phyloP scores from a whole-genome alignment of 2,797 vertebrate genomes.

The Typhlichthys subterraneus region DNA sequence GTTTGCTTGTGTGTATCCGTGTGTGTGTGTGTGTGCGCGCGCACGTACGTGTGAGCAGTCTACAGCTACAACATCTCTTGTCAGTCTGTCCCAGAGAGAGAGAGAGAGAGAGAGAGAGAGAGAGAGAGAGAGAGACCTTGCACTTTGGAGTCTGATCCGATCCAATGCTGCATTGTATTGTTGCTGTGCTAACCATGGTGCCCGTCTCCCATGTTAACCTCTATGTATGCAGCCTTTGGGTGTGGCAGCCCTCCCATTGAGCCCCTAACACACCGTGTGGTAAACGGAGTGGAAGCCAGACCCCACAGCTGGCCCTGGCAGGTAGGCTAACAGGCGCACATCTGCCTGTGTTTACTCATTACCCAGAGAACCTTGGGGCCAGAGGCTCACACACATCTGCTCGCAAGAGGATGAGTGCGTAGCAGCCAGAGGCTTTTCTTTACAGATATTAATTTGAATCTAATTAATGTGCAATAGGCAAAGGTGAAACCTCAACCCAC shows the following conservation, averaged over 20 bases:
- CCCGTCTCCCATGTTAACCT: constrained; percentile 22
- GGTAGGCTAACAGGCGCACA: constrained; percentile 69
- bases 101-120: background rate
- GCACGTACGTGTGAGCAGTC: no score
- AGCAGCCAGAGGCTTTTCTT: constrained; percentile 13
- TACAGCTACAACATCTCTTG: background rate
- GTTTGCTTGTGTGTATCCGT: background rate
- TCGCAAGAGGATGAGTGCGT: constrained; percentile 9
- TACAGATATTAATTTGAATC: constrained; percentile 4
- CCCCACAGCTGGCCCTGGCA: constrained; percentile 91
- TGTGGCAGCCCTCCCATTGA: constrained; percentile 74
- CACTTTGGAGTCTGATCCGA: background rate
- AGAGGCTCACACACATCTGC: constrained; percentile 43
- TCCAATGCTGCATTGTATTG: background rate
- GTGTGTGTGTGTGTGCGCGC: background rate
- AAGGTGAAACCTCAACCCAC: background rate
- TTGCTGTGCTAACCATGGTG: background rate
- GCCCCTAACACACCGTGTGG: constrained; percentile 73
- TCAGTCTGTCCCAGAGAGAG: constrained; percentile 8
- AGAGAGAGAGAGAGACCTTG: constrained; percentile 25
- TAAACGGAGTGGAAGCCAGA: constrained; percentile 78
- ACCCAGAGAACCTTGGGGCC: constrained; percentile 21
- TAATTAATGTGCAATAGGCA: constrained; percentile 1
- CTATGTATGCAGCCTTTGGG: constrained; percentile 66
- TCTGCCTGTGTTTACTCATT: constrained; percentile 51